Conservation (phyloP, 2,797 vertebrate genomes). For the Sebastes melanostomus region DNA sequence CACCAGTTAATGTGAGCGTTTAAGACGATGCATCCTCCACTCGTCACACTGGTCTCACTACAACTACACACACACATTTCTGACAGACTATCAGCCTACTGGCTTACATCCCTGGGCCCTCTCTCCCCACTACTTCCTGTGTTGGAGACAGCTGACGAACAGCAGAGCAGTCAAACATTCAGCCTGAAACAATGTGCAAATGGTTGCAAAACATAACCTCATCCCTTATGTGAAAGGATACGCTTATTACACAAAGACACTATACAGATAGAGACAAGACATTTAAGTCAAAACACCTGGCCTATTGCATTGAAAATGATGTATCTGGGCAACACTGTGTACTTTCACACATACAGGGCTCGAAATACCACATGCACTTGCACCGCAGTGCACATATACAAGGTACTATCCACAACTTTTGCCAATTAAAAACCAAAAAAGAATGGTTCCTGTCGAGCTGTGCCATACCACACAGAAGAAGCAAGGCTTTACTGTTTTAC, state of each 20-base stretch:
- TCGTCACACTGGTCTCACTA: not conserved
- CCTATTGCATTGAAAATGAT: not conserved
- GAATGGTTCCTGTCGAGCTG: not conserved
- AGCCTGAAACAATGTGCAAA: constrained; percentile 8
- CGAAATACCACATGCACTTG: not conserved
- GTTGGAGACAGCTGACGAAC: constrained; percentile 33
- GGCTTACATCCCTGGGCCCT: not conserved
- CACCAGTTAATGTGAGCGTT: constrained; percentile 16
- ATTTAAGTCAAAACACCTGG: not conserved
- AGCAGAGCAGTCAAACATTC: constrained; percentile 30
- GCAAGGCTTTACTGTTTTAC: not conserved
- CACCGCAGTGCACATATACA: not conserved
- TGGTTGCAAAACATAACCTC: not conserved
- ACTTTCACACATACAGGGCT: not conserved
- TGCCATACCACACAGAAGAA: not conserved
- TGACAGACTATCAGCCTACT: constrained; percentile 1
- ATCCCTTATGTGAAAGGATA: not conserved
- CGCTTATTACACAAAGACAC: not conserved
- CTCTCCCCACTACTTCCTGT: constrained; percentile 37
- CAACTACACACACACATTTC: not conserved
- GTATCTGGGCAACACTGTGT: not conserved
- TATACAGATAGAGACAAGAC: not conserved
- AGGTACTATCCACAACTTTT: not conserved
- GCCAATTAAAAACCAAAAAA: not conserved
- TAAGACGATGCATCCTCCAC: constrained; percentile 10